Conservation (phyloP, 1,140 invertebrate species). For the Lepidurus packardi region DNA sequence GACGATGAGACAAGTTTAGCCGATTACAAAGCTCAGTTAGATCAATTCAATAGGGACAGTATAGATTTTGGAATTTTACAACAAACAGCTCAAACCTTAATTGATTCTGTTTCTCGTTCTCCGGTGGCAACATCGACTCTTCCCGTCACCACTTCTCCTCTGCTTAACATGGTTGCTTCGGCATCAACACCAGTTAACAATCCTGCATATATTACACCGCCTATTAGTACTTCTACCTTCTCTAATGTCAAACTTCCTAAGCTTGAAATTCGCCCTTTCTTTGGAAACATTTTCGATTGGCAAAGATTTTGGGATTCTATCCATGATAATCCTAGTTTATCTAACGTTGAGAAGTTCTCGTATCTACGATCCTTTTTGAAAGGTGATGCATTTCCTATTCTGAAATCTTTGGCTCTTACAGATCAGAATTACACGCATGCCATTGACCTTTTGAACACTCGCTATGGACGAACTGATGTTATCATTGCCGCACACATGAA, state of each 20-base stretch:
- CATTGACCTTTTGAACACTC: not conserved
- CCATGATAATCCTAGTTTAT: not conserved
- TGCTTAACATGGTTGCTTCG: not conserved
- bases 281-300: not conserved
- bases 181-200: not conserved
- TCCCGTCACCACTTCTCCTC: not conserved
- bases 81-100: not conserved
- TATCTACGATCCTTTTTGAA: not conserved
- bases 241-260: not conserved
- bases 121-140: too few species aligned
- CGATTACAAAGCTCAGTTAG: not conserved
- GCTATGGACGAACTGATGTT: not conserved
- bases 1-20: not conserved
- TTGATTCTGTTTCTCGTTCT: not conserved
- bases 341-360: not conserved
- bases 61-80: not conserved
- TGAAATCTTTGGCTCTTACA: not conserved
- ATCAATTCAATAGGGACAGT: not conserved
- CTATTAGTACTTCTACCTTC: not conserved
- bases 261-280: not conserved
- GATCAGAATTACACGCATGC: not conserved
- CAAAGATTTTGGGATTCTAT: not conserved
- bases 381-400: not conserved
- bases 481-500: conserved; percentile 13
- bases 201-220: not conserved